Base-by-base conservation (phyloP, 2,797 vertebrate genomes). In the Sparus aurata region DNA sequence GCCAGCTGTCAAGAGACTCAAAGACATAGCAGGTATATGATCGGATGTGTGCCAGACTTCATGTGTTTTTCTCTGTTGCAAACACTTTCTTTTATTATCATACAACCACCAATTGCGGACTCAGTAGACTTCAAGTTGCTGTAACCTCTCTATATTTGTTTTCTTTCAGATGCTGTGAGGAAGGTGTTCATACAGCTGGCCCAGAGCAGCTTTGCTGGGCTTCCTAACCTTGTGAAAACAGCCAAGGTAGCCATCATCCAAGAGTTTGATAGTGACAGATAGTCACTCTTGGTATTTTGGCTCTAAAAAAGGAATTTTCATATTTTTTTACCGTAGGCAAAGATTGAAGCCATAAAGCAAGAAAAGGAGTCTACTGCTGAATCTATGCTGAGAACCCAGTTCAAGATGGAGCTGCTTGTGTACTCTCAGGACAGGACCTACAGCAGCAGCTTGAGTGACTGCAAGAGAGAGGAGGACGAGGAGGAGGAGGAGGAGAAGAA, bases 1-100 rank as follows among this genome's bases (percentile, higher is more conserved):
- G 23, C 97, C 97, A 0, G 96, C 97, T 0, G 0, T 97, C 4
- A 79, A 16, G 3, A 94, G 89, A 53, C 87, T 97, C 17, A 95
- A 94, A 62, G 89, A 46, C 0, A 70, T 96, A 9, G 87, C 92
- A 0, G 91, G 97, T 97, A 90, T 13, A 16, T 34, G 12, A 52
- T 12, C 52, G 2, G 20, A 69, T 60, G 16, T 7, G 38, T 20
- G 1, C 47, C 7, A 15, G 16, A 16, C 61, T 46, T 0, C n/a
- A 11, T 43, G 3, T 45, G 25, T 41, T 27, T 34, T 38, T 49
- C 13, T 22, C 12, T 22, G 41, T 23, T 16, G 0, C 3, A 60
- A 1, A n/a, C 0, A 3, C 5, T 38, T 63, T 60, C 11, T 11
- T 20, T 20, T 47, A 15, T 57, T 22, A 22, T 23, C 16, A 20